phyloP scores from a whole-genome alignment of 2,888 invertebrate species.

The Dasysyrphus albostriatus region DNA sequence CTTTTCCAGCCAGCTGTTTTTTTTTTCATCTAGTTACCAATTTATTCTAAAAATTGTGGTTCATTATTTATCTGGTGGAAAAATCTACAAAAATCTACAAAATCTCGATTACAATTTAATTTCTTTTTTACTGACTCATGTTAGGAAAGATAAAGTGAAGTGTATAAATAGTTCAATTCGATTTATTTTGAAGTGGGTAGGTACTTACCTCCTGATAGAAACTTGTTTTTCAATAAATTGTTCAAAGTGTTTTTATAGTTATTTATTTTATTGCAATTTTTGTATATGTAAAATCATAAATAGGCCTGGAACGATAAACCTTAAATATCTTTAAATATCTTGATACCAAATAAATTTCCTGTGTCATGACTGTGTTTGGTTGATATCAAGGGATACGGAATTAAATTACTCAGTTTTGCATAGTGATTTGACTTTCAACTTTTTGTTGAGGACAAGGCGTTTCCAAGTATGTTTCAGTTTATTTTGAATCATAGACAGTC shows the following conservation, averaged over 20 bases:
- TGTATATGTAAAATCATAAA: neutral
- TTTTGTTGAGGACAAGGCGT: conserved; percentile 4
- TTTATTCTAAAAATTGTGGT: neutral
- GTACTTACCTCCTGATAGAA: neutral
- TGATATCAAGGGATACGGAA: neutral
- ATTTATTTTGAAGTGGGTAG: neutral
- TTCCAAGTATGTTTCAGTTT: neutral
- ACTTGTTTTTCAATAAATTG: neutral
- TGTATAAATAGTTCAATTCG: neutral
- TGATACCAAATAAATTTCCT: no score
- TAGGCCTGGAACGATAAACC: neutral
- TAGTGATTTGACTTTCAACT: conserved; percentile 28
- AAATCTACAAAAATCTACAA: conserved; percentile 8
- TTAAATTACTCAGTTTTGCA: neutral
- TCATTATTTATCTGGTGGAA: neutral
- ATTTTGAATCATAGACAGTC: neutral
- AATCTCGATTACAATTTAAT: conserved; percentile 12
- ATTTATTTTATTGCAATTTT: neutral
- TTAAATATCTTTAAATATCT: no score
- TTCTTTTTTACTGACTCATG: neutral
- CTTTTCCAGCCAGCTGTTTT: conserved; percentile 6
- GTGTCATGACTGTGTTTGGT: neutral
- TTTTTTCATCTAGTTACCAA: neutral
- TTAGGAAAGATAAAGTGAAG: neutral
- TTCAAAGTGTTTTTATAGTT: neutral